A percentile compares a stretch with the other conserved stretches of the same genome.
These are phyloP conservation scores for Lissonota sp. DNA, from an alignment of 2,888 invertebrate genomes.

Conservation along the genomic window DNA sequence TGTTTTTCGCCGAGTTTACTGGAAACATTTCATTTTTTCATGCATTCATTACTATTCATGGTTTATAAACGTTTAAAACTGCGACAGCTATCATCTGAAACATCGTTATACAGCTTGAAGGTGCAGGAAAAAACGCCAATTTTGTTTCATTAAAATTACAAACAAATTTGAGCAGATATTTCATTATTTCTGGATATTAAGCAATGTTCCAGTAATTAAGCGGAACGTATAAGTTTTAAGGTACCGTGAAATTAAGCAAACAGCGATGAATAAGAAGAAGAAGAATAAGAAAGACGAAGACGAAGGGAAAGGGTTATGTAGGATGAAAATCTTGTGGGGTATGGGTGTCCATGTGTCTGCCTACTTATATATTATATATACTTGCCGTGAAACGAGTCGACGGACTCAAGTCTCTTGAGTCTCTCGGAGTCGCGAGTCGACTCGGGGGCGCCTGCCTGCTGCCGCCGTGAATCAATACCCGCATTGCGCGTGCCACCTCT, in stretches of 20 bases:
- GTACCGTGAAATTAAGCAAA: constrained; percentile 35
- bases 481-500: constrained; percentile 83
- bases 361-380: constrained; percentile 54
- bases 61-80: too few relatives aligned
- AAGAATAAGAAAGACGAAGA: constrained; percentile 12
- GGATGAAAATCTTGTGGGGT: constrained; percentile 54
- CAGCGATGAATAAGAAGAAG: constrained; percentile 22
- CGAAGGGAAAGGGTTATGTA: constrained; percentile 52
- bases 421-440: constrained; percentile 79
- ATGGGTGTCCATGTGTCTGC: constrained; percentile 56
- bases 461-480: constrained; percentile 84
- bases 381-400: constrained; percentile 72
- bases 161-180: too few relatives aligned
- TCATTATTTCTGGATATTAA: too few relatives aligned
- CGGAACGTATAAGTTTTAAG: background rate
- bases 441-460: constrained; percentile 85
- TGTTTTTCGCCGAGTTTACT: too few relatives aligned
- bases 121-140: too few relatives aligned
- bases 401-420: constrained; percentile 70
- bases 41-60: too few relatives aligned
- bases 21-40: too few relatives aligned
- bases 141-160: too few relatives aligned
- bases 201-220: too few relatives aligned
- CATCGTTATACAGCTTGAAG: too few relatives aligned
- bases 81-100: too few relatives aligned